A percentile compares a stretch with the other conserved stretches of the same genome.
These are phyloP conservation scores for Marmota monax DNA, from an alignment of 2,113 vertebrate genomes.

Conservation along the genomic window DNA sequence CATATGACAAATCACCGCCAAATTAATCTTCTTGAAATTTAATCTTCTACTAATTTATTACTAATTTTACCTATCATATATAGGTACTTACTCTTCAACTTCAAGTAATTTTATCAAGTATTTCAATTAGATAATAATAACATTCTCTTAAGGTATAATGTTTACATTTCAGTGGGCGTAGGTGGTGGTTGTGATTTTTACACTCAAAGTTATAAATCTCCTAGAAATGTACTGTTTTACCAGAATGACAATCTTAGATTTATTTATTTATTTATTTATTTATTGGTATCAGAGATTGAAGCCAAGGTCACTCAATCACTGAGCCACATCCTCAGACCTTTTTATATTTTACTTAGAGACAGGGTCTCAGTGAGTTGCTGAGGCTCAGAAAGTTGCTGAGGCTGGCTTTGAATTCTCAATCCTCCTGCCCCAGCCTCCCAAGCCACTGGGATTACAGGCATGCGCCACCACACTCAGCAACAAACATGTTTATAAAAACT, in stretches of 20 bases:
- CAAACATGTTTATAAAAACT: not conserved
- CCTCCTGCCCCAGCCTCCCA: no score
- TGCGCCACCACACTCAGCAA: no score
- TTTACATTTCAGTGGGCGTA: conserved; percentile 1
- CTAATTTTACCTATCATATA: conserved; percentile 24
- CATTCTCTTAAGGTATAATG: not conserved
- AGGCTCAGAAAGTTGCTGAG: no score
- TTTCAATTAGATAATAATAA: conserved; percentile 31
- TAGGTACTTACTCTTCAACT: not conserved
- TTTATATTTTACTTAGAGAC: no score
- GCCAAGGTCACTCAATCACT: no score
- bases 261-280: no score
- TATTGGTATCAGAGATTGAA: no score
- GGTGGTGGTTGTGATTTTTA: not conserved
- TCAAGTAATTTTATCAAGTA: conserved; percentile 39
- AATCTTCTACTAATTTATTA: conserved; percentile 65
- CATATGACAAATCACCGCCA: not conserved
- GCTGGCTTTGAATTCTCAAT: no score
- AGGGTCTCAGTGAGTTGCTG: no score
- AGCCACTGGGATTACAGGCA: no score
- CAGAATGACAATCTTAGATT: not conserved
- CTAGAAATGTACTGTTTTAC: not conserved
- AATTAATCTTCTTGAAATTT: conserved; percentile 67
- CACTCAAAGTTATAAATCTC: not conserved
- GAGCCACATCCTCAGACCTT: no score